Evolutionary conservation across 2,888 invertebrate species (phyloP).

Genomic region (Amiota mariae): DNA sequence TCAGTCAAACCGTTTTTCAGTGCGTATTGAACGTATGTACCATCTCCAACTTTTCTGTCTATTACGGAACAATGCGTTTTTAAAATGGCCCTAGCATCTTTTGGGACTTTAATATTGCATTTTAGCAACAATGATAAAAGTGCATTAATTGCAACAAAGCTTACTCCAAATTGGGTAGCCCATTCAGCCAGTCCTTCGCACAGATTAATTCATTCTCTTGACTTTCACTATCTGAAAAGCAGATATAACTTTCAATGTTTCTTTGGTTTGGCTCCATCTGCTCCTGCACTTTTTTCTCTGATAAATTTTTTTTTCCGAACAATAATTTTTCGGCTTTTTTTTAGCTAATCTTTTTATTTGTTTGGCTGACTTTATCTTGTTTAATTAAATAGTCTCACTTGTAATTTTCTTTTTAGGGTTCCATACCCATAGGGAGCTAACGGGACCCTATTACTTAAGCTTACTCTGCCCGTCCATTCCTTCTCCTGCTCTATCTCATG

Average conservation of each 20-base stretch:
- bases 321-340: neutral
- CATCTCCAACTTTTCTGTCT: conserved; percentile 12
- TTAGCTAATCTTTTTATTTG: no score
- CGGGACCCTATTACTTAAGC: no score
- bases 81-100: conserved; percentile 21
- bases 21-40: conserved; percentile 15
- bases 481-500: no score
- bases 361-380: no score
- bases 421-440: no score
- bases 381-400: no score
- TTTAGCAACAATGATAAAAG: neutral
- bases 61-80: neutral
- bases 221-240: neutral
- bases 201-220: neutral
- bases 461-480: no score
- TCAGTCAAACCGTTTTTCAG: conserved; percentile 2
- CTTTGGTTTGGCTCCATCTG: no score
- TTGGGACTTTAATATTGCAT: conserved; percentile 4
- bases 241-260: neutral
- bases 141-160: conserved; percentile 23
- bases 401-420: no score
- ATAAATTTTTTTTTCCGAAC: no score
- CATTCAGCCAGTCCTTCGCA: neutral
- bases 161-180: neutral
- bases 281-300: no score